phyloP scores from a whole-genome alignment of 2,797 vertebrate genomes.

The Pipistrellus nathusii region DNA sequence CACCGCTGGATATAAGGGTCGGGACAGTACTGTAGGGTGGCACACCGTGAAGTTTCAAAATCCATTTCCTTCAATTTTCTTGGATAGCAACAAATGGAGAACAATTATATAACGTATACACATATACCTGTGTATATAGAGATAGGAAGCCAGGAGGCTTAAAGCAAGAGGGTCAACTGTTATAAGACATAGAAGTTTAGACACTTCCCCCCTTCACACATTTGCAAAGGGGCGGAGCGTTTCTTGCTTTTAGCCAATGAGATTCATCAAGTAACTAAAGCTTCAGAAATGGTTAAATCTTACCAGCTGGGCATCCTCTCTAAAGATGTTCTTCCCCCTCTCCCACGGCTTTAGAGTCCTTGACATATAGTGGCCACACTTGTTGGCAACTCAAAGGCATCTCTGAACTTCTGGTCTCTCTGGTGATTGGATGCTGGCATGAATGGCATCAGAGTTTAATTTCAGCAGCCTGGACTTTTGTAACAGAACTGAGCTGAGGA shows the following conservation, averaged over 20 bases:
- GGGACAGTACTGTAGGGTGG: constrained; percentile 94
- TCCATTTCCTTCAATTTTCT: constrained; percentile 92
- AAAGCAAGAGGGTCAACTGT: constrained; percentile 92
- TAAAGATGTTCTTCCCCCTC: constrained; percentile 81
- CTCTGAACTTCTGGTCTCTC: constrained; percentile 87
- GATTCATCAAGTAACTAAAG: constrained; percentile 88
- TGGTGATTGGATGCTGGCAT: constrained; percentile 83
- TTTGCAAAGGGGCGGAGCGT: constrained; percentile 92
- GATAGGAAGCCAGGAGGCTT: constrained; percentile 87
- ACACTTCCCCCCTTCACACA: constrained; percentile 93
- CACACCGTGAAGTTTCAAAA: constrained; percentile 91
- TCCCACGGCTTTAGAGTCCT: constrained; percentile 84
- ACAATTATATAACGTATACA: constrained; percentile 83
- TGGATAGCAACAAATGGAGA: constrained; percentile 84
- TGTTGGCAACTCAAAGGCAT: constrained; percentile 86
- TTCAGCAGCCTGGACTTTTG: constrained; percentile 85
- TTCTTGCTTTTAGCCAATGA: constrained; percentile 93
- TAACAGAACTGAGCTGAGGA: constrained; percentile 69
- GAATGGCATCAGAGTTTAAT: constrained; percentile 88
- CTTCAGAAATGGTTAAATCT: constrained; percentile 93
- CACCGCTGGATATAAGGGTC: constrained; percentile 97
- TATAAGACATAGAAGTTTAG: constrained; percentile 93
- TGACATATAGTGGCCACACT: constrained; percentile 79
- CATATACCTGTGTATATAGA: constrained; percentile 80
- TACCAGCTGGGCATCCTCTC: constrained; percentile 93